phyloP scores from a whole-genome alignment of 2,888 invertebrate species.

The Oscheius sp. region DNA sequence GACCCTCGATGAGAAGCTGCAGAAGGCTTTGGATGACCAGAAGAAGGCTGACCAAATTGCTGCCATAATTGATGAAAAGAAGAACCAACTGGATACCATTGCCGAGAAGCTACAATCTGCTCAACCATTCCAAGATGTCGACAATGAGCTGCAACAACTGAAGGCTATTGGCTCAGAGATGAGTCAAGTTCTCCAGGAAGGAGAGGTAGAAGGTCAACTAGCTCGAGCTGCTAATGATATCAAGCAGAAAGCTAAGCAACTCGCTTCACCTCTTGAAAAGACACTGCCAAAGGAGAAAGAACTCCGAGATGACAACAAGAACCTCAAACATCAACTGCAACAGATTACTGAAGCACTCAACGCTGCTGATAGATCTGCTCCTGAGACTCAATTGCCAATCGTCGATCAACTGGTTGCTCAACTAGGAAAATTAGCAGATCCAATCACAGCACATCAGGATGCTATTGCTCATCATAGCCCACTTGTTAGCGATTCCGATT shows the following conservation, averaged over 20 bases:
- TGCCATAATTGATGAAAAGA: conserved; percentile 27
- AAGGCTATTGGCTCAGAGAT: conserved; percentile 31
- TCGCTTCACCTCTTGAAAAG: conserved; percentile 25
- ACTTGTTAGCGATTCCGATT: conserved; percentile 15
- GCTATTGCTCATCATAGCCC: conserved; percentile 9
- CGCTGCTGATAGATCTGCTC: neutral
- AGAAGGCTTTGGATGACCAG: conserved; percentile 34
- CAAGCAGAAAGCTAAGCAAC: conserved; percentile 36
- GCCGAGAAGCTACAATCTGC: conserved; percentile 26
- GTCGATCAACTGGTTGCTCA: neutral
- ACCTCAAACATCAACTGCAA: conserved; percentile 9
- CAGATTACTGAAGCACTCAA: neutral
- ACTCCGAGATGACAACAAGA: conserved; percentile 27
- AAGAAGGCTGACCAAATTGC: conserved; percentile 26
- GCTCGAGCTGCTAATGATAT: conserved; percentile 40
- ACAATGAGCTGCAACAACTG: conserved; percentile 33
- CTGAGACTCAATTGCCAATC: conserved; percentile 19
- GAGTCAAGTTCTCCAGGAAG: conserved; percentile 15
- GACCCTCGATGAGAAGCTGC: conserved; percentile 34
- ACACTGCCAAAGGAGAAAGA: conserved; percentile 5
- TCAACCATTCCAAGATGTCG: conserved; percentile 38
- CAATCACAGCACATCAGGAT: conserved; percentile 2
- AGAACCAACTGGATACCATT: conserved; percentile 28
- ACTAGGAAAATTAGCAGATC: neutral
- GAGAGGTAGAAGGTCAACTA: conserved; percentile 32